Evolutionary conservation across 2,797 vertebrate genomes (phyloP).

Genomic region (Arctocebus calabarensis): DNA sequence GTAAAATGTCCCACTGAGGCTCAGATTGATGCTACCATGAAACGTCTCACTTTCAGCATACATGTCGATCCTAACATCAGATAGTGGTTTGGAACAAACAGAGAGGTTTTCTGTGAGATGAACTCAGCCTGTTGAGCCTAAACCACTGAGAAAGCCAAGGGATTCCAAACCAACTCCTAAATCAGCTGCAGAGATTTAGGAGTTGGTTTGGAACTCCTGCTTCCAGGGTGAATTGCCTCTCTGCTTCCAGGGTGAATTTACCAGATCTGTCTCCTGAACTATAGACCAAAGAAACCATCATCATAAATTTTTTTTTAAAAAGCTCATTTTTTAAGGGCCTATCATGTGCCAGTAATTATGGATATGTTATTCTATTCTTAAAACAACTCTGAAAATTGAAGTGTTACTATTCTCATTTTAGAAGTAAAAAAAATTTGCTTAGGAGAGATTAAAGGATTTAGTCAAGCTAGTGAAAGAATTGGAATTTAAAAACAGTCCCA

Average conservation of each 20-base stretch:
- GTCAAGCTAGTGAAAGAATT: constrained; percentile 35
- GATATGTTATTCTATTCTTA: background rate
- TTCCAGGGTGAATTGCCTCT: constrained; percentile 14
- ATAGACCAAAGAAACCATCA: background rate
- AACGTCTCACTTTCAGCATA: background rate
- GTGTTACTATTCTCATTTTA: background rate
- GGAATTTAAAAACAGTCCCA: background rate
- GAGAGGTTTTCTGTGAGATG: background rate
- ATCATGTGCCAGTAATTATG: background rate
- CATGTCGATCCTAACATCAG: background rate
- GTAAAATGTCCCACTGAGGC: background rate
- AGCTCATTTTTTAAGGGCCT: background rate
- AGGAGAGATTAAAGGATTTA: constrained; percentile 52
- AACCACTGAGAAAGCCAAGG: background rate
- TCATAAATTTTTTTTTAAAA: background rate
- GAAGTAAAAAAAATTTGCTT: constrained; percentile 51
- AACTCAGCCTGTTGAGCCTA: background rate
- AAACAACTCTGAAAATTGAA: constrained; percentile 33
- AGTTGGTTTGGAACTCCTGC: no score
- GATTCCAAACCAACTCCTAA: constrained; percentile 10
- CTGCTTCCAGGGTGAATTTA: background rate
- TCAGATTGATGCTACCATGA: background rate
- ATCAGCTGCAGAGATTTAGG: background rate
- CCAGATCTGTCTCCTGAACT: background rate
- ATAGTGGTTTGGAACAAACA: background rate